Evolutionary conservation across 2,888 invertebrate species (phyloP).

Genomic region (Ophion obscuratus): DNA sequence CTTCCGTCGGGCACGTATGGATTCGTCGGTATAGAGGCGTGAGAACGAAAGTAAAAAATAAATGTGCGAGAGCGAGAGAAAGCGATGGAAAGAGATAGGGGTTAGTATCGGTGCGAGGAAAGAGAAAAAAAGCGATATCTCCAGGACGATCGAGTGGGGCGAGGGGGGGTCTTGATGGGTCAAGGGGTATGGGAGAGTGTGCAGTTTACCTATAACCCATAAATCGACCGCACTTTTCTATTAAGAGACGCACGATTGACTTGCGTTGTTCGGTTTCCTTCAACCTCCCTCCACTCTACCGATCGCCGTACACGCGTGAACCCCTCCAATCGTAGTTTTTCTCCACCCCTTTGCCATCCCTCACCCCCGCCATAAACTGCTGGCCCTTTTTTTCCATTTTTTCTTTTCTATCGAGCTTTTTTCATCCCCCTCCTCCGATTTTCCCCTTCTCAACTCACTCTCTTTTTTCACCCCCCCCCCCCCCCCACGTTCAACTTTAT

Average conservation of each 20-base stretch:
- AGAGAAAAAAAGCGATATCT: constrained; percentile 77
- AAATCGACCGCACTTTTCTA: constrained; percentile 84
- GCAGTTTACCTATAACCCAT: constrained; percentile 83
- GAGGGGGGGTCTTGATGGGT: constrained; percentile 72
- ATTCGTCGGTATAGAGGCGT: constrained; percentile 50
- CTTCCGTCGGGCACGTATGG: constrained; percentile 61
- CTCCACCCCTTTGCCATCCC: constrained; percentile 34
- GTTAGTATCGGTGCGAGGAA: constrained; percentile 69
- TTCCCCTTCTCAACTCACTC: constrained; percentile 35
- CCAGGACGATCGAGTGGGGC: constrained; percentile 75
- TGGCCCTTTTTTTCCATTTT: constrained; percentile 36
- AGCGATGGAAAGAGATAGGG: constrained; percentile 24
- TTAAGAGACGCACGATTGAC: constrained; percentile 84
- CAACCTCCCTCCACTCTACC: constrained; percentile 61
- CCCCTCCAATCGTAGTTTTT: constrained; percentile 34
- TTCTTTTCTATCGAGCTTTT: constrained; percentile 61
- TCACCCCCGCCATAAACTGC: constrained; percentile 7
- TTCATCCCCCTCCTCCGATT: constrained; percentile 42
- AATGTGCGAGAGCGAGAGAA: constrained; percentile 36
- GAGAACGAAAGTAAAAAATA: constrained; percentile 43
- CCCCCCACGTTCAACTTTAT: constrained; percentile 51
- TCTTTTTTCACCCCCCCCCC: constrained; percentile 54
- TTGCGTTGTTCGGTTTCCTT: constrained; percentile 82
- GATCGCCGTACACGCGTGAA: constrained; percentile 51
- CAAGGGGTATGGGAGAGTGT: constrained; percentile 72